Conservation (phyloP, 2,113 vertebrate genomes). For the Toxostoma redivivum region DNA sequence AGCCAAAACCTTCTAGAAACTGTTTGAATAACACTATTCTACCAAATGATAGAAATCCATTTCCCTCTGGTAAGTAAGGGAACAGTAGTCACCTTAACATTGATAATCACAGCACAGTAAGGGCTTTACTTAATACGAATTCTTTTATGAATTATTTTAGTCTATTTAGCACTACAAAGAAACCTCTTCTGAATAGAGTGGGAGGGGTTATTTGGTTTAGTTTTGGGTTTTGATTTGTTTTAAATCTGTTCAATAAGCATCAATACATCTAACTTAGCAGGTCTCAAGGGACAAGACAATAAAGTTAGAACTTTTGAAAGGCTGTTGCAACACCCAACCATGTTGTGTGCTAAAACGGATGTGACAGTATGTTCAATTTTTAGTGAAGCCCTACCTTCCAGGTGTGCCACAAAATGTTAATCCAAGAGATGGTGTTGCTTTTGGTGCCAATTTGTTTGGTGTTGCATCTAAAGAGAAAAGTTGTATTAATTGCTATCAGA, state of each 20-base stretch:
- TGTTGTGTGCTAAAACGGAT: background rate
- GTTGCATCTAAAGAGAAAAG: slow-evolving; percentile 35
- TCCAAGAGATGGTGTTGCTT: slow-evolving; percentile 57
- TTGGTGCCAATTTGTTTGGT: slow-evolving; percentile 23
- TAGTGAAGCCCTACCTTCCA: slow-evolving; percentile 76
- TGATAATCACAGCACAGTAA: background rate
- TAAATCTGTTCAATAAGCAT: background rate
- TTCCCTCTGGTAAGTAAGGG: background rate
- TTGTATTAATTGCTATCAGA: background rate
- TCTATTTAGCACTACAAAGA: background rate
- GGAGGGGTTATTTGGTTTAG: background rate
- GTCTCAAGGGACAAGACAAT: background rate
- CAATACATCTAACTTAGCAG: background rate
- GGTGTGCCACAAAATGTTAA: slow-evolving; percentile 52
- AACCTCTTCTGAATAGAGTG: background rate
- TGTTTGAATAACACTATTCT: background rate
- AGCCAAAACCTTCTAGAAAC: background rate
- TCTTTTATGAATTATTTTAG: background rate
- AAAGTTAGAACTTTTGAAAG: background rate
- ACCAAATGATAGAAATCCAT: background rate
- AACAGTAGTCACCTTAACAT: background rate
- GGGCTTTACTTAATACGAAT: background rate
- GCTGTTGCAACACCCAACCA: background rate
- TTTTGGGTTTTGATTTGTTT: background rate
- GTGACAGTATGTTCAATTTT: background rate